Base-by-base conservation (phyloP, 2,113 vertebrate genomes). In the Onychostoma macrolepis region DNA sequence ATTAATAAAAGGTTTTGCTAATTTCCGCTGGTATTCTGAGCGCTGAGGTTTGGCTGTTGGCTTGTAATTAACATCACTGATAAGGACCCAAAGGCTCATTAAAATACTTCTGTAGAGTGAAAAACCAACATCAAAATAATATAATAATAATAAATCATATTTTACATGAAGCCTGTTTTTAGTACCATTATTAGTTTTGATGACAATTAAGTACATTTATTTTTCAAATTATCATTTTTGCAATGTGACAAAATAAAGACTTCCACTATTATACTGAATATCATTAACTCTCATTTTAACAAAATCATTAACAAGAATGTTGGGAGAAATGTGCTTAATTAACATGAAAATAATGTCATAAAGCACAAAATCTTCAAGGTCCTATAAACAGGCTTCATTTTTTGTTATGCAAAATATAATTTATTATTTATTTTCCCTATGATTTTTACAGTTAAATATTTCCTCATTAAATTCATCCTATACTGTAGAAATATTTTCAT, bases 21-120 rank as follows among this genome's bases (percentile, higher is more conserved):
- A 61, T 56, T 61, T 80, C 30, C 12, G 3, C 78, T 79, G 30
- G 50, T 38, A 58, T 79, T 21, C 6, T 1, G 41, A 75, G 38
- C 6, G 13, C 74, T 78, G 48, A 78, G 72, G 45, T 78, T 78
- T 78, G 45, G 28, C 45, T 53, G 48, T 79, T 45, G 41, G 21
- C 5, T 41, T 41, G 71, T 30, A 28, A 28, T 77, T 19, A 10
- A 28, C 43, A 7, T 77, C 45, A 77, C 30, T 71, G 3, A 69
- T 36, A 36, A 36, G 15, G 65, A 69, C 65, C 6, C 6, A 69
- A 33, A 4, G 30, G 17, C 67, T 71, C 8, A 9, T 10, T 21
- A 36, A 74, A 74, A 74, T 6, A n/a, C 71, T 41, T 74, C 36
- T 36, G 3, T 3, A 36, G 67, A 1, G 65, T 9, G 12, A 67